A percentile compares a stretch with the other conserved stretches of the same genome.
Conservation (phyloP, 1,140 invertebrate genomes). For the Scaptodrosophila lebanonensis region DNA sequence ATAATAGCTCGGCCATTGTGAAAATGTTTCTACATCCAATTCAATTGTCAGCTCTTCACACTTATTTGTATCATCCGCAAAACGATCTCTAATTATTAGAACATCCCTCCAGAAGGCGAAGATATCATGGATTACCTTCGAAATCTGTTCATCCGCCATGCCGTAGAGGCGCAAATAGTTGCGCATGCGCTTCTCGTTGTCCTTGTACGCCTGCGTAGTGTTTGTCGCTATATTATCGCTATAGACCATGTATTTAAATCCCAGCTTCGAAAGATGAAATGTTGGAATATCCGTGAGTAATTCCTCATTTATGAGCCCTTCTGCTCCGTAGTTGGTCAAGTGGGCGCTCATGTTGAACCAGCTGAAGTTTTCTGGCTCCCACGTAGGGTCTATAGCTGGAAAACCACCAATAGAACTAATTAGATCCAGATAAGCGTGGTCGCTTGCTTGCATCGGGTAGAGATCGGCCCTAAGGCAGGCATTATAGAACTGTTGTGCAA, state of each 20-base stretch:
- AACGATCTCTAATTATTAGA: conserved; percentile 36
- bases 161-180: conserved; percentile 42
- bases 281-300: conserved; percentile 50
- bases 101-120: conserved; percentile 58
- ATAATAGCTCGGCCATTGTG: conserved; percentile 44
- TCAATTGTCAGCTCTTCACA: conserved; percentile 1
- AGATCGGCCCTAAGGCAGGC: conserved; percentile 46
- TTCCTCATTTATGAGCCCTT: conserved; percentile 43
- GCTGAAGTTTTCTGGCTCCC: conserved; percentile 53
- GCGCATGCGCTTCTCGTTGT: conserved; percentile 55
- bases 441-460: conserved; percentile 43
- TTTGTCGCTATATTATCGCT: conserved; percentile 50
- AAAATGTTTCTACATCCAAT: neutral
- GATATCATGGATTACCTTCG: conserved; percentile 32
- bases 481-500: conserved; percentile 61
- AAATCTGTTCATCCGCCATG: conserved; percentile 35
- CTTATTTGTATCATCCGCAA: conserved; percentile 28
- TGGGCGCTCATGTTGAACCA: conserved; percentile 74
- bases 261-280: conserved; percentile 58
- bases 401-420: conserved; percentile 67
- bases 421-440: conserved; percentile 61
- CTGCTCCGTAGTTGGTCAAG: conserved; percentile 51
- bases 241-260: conserved; percentile 59
- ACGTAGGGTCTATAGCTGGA: conserved; percentile 53
- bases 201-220: conserved; percentile 40